Evolutionary conservation across 2,113 vertebrate species (phyloP).

Genomic region (Lagopus muta): DNA sequence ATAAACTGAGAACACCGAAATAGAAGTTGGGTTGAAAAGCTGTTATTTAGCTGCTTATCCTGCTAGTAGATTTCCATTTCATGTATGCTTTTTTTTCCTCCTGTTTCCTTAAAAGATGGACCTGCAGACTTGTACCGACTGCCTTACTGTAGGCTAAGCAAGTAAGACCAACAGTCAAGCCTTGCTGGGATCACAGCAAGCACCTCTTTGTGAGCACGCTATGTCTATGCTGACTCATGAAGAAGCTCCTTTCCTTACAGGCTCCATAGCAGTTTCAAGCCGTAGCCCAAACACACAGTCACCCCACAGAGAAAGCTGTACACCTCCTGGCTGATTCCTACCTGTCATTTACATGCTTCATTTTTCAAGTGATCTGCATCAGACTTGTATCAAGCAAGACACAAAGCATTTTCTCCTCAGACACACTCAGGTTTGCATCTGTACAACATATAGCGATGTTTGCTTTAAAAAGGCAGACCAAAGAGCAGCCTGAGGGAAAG

Average conservation of each 20-base stretch:
- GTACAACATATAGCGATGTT: not conserved
- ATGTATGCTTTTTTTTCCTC: not conserved
- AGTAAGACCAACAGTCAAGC: not conserved
- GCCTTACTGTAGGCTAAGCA: not conserved
- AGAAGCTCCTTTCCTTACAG: not conserved
- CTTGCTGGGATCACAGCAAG: accelerated
- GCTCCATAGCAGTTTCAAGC: not conserved
- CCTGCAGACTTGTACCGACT: accelerated
- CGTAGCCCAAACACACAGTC: not conserved
- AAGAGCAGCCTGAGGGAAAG: not conserved
- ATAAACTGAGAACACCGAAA: not conserved
- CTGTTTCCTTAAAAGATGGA: not conserved
- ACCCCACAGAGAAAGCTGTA: not conserved
- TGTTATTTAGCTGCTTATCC: not conserved
- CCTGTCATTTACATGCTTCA: not conserved
- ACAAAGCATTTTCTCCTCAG: not conserved
- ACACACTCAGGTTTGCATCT: not conserved
- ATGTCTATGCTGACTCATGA: not conserved
- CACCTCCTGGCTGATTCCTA: not conserved
- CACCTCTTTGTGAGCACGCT: not conserved
- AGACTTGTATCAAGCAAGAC: accelerated
- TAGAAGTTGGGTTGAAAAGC: not conserved
- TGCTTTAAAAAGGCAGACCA: not conserved
- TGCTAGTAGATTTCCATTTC: not conserved
- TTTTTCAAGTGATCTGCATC: not conserved